Percentiles rank a stretch among this genome's conserved stretches.
These are phyloP conservation scores for Mesorhabditis sp. DNA, from an alignment of 2,888 invertebrate species.

Conservation along the genomic window DNA sequence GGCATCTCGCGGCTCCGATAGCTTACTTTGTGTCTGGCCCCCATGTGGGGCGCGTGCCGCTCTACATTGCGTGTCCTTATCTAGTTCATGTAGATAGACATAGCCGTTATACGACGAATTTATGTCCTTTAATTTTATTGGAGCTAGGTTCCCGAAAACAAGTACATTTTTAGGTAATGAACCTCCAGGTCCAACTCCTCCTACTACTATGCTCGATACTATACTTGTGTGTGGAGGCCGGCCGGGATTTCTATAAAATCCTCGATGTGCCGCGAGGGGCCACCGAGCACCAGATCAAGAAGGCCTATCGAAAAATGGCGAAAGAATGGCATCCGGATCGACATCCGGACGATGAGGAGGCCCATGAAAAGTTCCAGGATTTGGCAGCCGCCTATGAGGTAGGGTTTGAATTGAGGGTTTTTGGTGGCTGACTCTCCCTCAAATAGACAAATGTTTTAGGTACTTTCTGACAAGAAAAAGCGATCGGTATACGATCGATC, in stretches of 20 bases:
- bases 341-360: slow-evolving; percentile 86
- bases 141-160: too few species aligned
- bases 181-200: background rate
- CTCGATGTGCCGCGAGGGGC: slow-evolving; percentile 77
- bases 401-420: background rate
- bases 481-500: slow-evolving; percentile 88
- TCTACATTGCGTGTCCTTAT: too few species aligned
- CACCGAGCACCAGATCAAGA: slow-evolving; percentile 88
- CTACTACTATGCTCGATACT: background rate
- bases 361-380: slow-evolving; percentile 78
- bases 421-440: background rate
- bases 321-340: slow-evolving; percentile 97
- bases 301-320: slow-evolving; percentile 72
- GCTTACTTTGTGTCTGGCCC: too few species aligned
- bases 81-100: too few species aligned
- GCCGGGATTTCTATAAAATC: slow-evolving; percentile 58
- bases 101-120: too few species aligned
- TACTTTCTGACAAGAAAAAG: slow-evolving; percentile 85
- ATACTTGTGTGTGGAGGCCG: slow-evolving; percentile 22
- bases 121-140: too few species aligned
- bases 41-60: too few species aligned
- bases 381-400: slow-evolving; percentile 57
- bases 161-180: background rate
- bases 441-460: slow-evolving; percentile 50
- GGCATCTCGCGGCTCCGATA: too few species aligned